phyloP scores from a whole-genome alignment of 2,797 vertebrate species.

The Neosilurus hyrtlii region DNA sequence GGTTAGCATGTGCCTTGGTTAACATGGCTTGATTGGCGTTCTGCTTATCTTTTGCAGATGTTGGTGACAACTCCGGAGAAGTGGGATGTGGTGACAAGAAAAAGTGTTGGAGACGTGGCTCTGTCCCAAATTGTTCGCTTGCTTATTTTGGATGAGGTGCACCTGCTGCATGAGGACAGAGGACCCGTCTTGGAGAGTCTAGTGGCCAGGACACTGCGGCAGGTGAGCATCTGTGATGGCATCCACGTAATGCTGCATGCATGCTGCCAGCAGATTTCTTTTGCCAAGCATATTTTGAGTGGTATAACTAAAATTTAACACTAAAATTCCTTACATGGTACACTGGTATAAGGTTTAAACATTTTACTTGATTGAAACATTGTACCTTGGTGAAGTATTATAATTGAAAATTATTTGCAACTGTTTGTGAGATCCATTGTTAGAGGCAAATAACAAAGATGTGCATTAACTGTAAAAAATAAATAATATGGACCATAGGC shows the following conservation, averaged over 20 bases:
- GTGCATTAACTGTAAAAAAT: background rate
- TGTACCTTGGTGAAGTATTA: no score
- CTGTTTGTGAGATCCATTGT: background rate
- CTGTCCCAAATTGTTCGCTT: slow-evolving; percentile 94
- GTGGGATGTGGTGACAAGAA: slow-evolving; percentile 99
- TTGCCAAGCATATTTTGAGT: no score
- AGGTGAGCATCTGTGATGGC: slow-evolving; percentile 69
- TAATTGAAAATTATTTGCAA: background rate
- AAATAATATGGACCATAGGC: no score
- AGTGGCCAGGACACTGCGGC: slow-evolving; percentile 92
- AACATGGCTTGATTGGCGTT: background rate
- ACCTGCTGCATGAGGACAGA: slow-evolving; percentile 94
- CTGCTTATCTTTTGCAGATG: slow-evolving; percentile 75
- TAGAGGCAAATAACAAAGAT: background rate
- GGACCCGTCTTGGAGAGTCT: slow-evolving; percentile 97
- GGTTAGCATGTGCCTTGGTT: background rate
- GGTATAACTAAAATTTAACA: no score
- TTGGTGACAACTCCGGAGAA: slow-evolving; percentile 98
- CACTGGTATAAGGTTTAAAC: background rate
- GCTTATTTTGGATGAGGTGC: slow-evolving; percentile 95
- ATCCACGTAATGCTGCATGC: background rate
- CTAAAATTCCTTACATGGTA: background rate
- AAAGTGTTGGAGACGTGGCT: slow-evolving; percentile 94
- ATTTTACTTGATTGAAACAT: no score
- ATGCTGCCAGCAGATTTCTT: background rate